Conservation (phyloP, 2,888 invertebrate genomes). For the Trilocha varians region DNA sequence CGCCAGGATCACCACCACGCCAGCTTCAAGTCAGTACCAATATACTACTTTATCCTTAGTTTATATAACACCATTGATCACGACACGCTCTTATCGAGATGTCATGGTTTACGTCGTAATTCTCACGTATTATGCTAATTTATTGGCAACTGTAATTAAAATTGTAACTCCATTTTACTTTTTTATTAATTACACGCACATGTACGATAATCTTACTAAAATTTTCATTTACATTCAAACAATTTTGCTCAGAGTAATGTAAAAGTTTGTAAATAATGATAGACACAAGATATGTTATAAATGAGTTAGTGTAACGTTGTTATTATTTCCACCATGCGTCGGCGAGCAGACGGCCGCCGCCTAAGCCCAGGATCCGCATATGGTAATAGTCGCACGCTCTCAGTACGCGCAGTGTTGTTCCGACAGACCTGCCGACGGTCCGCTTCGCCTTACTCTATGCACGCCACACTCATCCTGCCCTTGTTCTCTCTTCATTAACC, state of each 20-base stretch:
- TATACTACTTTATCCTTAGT: neutral
- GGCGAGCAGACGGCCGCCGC: slow-evolving; percentile 83
- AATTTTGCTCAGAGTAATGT: too few relatives aligned
- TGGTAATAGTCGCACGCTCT: slow-evolving; percentile 78
- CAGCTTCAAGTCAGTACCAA: slow-evolving; percentile 81
- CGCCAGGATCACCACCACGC: slow-evolving; percentile 84
- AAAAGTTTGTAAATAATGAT: too few relatives aligned
- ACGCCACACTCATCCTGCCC: slow-evolving; percentile 41
- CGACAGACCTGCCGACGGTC: slow-evolving; percentile 57
- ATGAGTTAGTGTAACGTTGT: slow-evolving; percentile 35
- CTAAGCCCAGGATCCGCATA: slow-evolving; percentile 93
- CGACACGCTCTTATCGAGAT: neutral
- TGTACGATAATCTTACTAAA: neutral
- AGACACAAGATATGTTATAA: too few relatives aligned
- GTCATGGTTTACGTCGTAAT: too few relatives aligned
- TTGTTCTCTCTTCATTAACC: slow-evolving; percentile 2
- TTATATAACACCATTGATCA: neutral
- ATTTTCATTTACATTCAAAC: too few relatives aligned
- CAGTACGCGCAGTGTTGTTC: slow-evolving; percentile 37
- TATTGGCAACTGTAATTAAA: too few relatives aligned
- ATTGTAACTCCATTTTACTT: too few relatives aligned
- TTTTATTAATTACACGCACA: neutral
- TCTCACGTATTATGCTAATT: too few relatives aligned
- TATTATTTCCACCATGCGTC: slow-evolving; percentile 72
- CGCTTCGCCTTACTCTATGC: slow-evolving; percentile 32